Evolutionary conservation across 2,113 vertebrate species (phyloP).

Genomic region (Erythrocercus mccallii): DNA sequence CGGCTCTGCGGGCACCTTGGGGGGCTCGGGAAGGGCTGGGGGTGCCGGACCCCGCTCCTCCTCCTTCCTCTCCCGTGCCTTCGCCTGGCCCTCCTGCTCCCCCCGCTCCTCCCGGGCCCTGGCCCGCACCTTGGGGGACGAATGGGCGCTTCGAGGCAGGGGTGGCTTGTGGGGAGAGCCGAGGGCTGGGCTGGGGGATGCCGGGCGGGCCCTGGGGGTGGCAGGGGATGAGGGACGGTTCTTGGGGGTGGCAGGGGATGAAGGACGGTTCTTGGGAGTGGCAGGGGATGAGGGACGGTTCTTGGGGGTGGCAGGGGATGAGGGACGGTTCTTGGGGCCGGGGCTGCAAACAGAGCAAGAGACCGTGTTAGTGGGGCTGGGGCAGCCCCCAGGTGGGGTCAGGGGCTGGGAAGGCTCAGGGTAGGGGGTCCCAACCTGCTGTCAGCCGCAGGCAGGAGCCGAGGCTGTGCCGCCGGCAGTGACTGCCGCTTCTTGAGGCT

Average conservation of each 20-base stretch:
- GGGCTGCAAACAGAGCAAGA: constrained; percentile 67
- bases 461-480: constrained; percentile 67
- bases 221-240: constrained; percentile 82
- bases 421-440: constrained; percentile 35
- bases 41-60: constrained; percentile 57
- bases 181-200: constrained; percentile 76
- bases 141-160: constrained; percentile 73
- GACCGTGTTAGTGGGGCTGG: neutral
- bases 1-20: neutral
- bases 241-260: constrained; percentile 74
- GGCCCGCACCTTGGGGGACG: constrained; percentile 73
- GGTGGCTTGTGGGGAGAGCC: constrained; percentile 77
- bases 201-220: constrained; percentile 73
- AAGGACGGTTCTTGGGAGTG: constrained; percentile 78
- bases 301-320: neutral
- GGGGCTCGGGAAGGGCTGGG: constrained; percentile 57
- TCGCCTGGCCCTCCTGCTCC: constrained; percentile 67
- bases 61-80: constrained; percentile 63
- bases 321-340: constrained; percentile 12
- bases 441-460: neutral
- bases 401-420: neutral
- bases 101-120: constrained; percentile 75
- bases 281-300: neutral
- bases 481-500: constrained; percentile 90
- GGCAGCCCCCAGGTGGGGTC: neutral